Conservation (phyloP, 2,113 vertebrate species). For the Numenius arquata region DNA sequence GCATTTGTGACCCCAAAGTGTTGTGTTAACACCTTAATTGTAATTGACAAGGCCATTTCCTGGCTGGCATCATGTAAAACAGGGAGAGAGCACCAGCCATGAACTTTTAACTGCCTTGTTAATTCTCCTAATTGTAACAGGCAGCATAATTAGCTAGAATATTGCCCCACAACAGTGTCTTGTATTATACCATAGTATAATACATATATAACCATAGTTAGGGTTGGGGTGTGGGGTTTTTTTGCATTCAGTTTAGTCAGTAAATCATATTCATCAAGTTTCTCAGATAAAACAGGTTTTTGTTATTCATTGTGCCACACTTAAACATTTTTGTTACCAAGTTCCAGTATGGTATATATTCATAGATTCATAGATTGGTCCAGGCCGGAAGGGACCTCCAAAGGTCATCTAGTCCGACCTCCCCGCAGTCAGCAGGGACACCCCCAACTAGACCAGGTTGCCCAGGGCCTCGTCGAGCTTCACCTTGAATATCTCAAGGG, state of each 20-base stretch:
- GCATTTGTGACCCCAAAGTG: neutral
- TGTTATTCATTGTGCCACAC: neutral
- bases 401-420: too few relatives aligned
- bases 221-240: neutral
- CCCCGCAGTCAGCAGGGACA: too few relatives aligned
- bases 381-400: too few relatives aligned
- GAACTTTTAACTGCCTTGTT: conserved; percentile 5
- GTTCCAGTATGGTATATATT: neutral
- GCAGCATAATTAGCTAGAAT: conserved; percentile 3
- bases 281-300: neutral
- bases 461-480: too few relatives aligned
- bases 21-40: neutral
- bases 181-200: neutral
- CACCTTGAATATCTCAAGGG: too few relatives aligned
- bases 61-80: neutral
- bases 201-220: neutral
- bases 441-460: too few relatives aligned
- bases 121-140: conserved; percentile 33
- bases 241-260: neutral
- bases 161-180: neutral
- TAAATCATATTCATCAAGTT: neutral
- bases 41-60: conserved; percentile 25
- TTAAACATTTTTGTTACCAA: neutral
- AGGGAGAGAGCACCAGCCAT: neutral
- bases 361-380: too few relatives aligned